A percentile compares a stretch with the other conserved stretches of the same genome.
Evolutionary conservation across 2,888 invertebrate species (phyloP).

Genomic region (Phortica magna): DNA sequence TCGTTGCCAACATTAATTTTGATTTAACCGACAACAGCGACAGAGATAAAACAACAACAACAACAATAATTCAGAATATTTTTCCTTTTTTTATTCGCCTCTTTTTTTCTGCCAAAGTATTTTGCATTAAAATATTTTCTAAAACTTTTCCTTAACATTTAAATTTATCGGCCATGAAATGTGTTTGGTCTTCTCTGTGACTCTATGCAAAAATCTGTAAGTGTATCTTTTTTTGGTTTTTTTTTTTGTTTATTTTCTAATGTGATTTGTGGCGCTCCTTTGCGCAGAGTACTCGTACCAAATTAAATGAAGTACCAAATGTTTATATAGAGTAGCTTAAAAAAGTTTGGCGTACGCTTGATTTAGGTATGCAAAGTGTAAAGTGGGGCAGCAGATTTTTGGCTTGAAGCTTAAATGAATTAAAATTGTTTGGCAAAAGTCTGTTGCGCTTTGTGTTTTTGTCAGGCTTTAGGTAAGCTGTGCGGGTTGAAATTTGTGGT

Average conservation of each 20-base stretch:
- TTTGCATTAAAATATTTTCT: slow-evolving; percentile 25
- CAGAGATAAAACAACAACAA: not conserved
- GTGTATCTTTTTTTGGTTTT: not conserved
- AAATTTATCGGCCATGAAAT: slow-evolving; percentile 14
- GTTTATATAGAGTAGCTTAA: not conserved
- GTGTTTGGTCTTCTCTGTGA: not conserved
- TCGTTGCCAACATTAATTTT: not conserved
- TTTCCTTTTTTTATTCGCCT: not conserved
- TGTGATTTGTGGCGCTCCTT: slow-evolving; percentile 22
- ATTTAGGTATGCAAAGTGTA: not conserved
- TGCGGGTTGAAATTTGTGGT: too few relatives aligned
- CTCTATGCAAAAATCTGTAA: not conserved
- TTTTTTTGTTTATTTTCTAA: slow-evolving; percentile 5
- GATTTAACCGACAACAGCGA: not conserved
- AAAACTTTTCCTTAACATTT: not conserved
- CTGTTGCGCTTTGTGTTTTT: too few relatives aligned
- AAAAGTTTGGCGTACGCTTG: not conserved
- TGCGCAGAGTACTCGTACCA: not conserved
- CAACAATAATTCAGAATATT: not conserved
- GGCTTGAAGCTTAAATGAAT: not conserved
- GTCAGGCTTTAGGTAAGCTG: too few relatives aligned
- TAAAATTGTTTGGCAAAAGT: too few relatives aligned
- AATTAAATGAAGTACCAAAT: slow-evolving; percentile 28
- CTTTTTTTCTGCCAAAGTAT: not conserved
- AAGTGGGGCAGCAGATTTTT: not conserved